Evolutionary conservation across 2,113 vertebrate genomes (phyloP), one percentile per base, ranked within the genome.

Genomic region (Taurulus bubalis): DNA sequence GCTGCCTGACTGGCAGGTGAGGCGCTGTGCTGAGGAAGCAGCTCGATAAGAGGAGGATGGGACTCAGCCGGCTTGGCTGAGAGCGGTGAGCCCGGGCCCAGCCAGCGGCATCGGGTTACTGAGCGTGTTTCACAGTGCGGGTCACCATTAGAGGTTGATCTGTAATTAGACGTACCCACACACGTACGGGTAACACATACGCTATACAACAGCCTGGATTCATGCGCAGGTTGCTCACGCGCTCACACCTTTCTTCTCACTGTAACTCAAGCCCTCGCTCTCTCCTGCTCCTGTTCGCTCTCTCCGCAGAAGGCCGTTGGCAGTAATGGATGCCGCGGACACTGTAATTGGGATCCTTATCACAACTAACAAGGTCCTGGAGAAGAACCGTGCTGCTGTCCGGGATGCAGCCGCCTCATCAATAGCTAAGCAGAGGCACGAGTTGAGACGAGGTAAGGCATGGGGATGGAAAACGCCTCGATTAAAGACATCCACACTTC

Each of bases 101-200:
- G 74, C 26, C 49, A 64, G 38, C 42, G 59, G 26, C 84, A 84
- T 94, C 88, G 51, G 80, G 87, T 94, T 91, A 85, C 93, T 74
- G 71, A 66, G 66, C 36, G 15, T 69, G 85, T 69, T 87, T 87
- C 84, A 82, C 84, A 72, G 49, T 81, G 75, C 76, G 76, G 79
- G 79, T 85, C 75, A 62, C 68, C 64, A 47, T 69, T 34, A 73
- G 79, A 49, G 59, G 66, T 71, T 94, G 88, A 93, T 83, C 94
- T 93, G 92, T 94, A 93, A 93, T 93, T 94, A 93, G 79, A 87
- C 65, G 87, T 88, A 63, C 49, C 47, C 51, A 56, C 40, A 66
- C 69, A 53, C 4, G 18, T 26, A 65, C 8, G 49, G 6, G 67
- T 20, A 15, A 22, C 12, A 45, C 22, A 36, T 9, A 18, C 3